These are phyloP conservation scores for Sebastes ruberrimus DNA, from an alignment of 2,797 vertebrate genomes.

Conservation along the genomic window DNA sequence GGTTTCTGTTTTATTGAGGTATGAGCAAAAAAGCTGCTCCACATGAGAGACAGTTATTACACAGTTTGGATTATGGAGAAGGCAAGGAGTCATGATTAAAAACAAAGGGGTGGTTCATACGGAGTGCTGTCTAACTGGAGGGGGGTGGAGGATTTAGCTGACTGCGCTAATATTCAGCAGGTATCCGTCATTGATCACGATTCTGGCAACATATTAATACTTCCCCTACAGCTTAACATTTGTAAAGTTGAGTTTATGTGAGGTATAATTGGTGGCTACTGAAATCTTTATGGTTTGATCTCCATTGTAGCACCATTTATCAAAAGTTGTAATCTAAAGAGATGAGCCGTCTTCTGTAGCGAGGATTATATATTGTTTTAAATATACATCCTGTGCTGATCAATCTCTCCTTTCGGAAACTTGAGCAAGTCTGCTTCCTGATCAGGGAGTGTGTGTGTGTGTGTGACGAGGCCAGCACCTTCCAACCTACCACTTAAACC, in stretches of 20 bases:
- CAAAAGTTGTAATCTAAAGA: conserved; percentile 56
- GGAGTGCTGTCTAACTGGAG: conserved; percentile 60
- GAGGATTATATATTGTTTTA: conserved; percentile 46
- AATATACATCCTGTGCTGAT: conserved; percentile 21
- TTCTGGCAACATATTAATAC: conserved; percentile 67
- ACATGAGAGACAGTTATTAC: conserved; percentile 76
- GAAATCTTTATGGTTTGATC: conserved; percentile 65
- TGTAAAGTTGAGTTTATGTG: conserved; percentile 69
- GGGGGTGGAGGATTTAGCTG: conserved; percentile 71
- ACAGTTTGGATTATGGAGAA: conserved; percentile 65
- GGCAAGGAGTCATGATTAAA: conserved; percentile 70
- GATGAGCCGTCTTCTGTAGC: background rate
- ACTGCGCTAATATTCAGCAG: conserved; percentile 62
- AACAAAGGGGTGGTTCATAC: conserved; percentile 71
- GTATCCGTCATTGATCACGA: conserved; percentile 65
- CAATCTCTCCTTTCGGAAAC: conserved; percentile 24
- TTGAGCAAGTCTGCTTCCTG: conserved; percentile 5
- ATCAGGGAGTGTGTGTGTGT: background rate
- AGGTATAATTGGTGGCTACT: conserved; percentile 51
- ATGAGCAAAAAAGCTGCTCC: conserved; percentile 64
- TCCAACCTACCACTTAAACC: conserved; percentile 49
- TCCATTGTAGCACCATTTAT: conserved; percentile 42
- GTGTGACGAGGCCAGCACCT: conserved; percentile 24
- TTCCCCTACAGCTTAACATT: conserved; percentile 64
- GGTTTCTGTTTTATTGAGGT: conserved; percentile 76